phyloP scores from a whole-genome alignment of 2,888 invertebrate species.

The Eristalinus sepulchralis region DNA sequence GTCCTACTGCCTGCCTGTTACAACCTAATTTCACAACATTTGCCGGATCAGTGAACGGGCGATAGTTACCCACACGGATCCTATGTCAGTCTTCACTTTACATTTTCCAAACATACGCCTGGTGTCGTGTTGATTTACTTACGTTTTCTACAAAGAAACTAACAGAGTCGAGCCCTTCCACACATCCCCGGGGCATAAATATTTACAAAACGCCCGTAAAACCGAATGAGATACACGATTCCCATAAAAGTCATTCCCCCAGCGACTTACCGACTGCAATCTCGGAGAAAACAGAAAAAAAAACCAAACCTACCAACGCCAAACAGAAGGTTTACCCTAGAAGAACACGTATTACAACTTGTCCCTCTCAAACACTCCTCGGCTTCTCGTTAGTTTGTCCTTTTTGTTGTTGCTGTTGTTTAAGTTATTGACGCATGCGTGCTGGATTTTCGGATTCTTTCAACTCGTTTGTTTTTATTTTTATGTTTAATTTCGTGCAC shows the following conservation, averaged over 20 bases:
- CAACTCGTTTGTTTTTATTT: constrained; percentile 32
- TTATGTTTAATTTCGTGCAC: constrained; percentile 12
- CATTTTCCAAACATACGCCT: not conserved
- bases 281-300: not conserved
- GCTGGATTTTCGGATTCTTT: constrained; percentile 36
- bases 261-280: not conserved
- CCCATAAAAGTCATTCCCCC: constrained; percentile 7
- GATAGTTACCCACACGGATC: not conserved
- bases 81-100: constrained; percentile 20
- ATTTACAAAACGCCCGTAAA: constrained; percentile 49
- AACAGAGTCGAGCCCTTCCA: not conserved
- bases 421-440: constrained; percentile 56
- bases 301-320: not conserved
- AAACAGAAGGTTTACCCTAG: constrained; percentile 18
- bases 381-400: not conserved
- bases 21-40: not conserved
- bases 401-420: constrained; percentile 12
- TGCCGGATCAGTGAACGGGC: not conserved
- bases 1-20: not conserved
- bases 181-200: constrained; percentile 25
- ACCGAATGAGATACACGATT: constrained; percentile 20
- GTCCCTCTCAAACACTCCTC: not conserved
- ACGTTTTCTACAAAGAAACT: constrained; percentile 25
- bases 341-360: constrained; percentile 3
- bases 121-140: constrained; percentile 3